Evolutionary conservation across 2,888 invertebrate genomes (phyloP).

Genomic region (Drosophila limbata): DNA sequence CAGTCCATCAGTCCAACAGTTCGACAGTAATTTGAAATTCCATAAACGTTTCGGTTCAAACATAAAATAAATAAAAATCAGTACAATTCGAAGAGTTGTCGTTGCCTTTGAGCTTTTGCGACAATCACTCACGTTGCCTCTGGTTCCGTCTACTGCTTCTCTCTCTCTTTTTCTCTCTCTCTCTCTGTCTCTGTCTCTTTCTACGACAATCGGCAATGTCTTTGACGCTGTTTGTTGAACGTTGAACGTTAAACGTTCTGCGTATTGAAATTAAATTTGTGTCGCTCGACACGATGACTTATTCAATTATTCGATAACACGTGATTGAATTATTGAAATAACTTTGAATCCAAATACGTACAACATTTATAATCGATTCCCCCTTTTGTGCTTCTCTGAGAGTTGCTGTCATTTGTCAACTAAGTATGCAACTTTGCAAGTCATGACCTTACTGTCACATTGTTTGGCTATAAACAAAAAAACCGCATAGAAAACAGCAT

Average conservation of each 20-base stretch:
- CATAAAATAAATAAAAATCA: slow-evolving; percentile 83
- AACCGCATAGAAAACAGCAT: neutral
- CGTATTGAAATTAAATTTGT: slow-evolving; percentile 80
- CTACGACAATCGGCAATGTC: slow-evolving; percentile 65
- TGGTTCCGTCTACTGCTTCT: slow-evolving; percentile 26
- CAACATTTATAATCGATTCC: slow-evolving; percentile 2
- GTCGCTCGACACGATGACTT: slow-evolving; percentile 79
- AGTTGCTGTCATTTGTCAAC: neutral
- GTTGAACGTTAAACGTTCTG: slow-evolving; percentile 68
- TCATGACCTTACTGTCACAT: neutral
- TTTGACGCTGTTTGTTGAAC: slow-evolving; percentile 67
- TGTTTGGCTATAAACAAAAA: neutral
- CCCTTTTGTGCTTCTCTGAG: neutral
- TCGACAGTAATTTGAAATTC: slow-evolving; percentile 69
- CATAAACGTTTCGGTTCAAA: slow-evolving; percentile 80
- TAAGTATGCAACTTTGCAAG: neutral
- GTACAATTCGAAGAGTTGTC: slow-evolving; percentile 78
- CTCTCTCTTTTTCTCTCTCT: neutral
- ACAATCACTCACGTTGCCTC: slow-evolving; percentile 77
- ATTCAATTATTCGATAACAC: slow-evolving; percentile 80
- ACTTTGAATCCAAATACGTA: slow-evolving; percentile 13
- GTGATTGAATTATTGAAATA: slow-evolving; percentile 79
- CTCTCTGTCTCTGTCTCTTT: neutral
- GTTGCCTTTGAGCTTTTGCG: slow-evolving; percentile 80
- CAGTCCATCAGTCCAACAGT: neutral